Evolutionary conservation across 2,797 vertebrate species (phyloP).

Genomic region (Parauchenoglanis ngamensis): DNA sequence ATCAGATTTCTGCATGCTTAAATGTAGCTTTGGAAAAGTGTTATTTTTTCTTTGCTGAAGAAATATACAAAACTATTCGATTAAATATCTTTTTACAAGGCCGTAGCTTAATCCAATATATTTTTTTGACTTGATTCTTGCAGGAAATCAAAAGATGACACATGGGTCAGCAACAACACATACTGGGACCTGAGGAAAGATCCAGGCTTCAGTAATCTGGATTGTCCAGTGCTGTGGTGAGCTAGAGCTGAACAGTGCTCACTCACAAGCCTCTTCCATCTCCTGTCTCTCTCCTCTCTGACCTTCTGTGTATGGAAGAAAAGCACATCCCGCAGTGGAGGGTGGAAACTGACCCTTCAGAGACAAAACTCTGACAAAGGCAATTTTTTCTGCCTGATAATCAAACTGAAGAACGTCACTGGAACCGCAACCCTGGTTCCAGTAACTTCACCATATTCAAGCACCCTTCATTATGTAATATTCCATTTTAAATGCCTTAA

Average conservation of each 20-base stretch:
- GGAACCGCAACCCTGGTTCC: constrained; percentile 21
- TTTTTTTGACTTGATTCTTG: constrained; percentile 28
- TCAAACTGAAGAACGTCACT: constrained; percentile 11
- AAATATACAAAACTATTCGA: not conserved
- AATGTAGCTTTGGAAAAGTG: too few relatives aligned
- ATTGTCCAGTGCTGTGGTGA: constrained; percentile 91
- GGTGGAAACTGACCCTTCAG: constrained; percentile 15
- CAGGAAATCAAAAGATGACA: constrained; percentile 88
- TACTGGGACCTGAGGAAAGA: constrained; percentile 92
- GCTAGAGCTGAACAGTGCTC: constrained; percentile 12
- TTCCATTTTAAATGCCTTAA: constrained; percentile 75
- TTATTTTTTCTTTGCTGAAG: not conserved
- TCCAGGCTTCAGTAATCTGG: constrained; percentile 83
- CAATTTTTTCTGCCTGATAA: constrained; percentile 5
- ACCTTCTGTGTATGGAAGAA: constrained; percentile 27
- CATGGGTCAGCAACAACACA: constrained; percentile 91
- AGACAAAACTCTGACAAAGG: not conserved
- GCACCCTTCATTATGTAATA: constrained; percentile 55
- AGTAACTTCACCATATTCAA: constrained; percentile 26
- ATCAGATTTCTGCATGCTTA: not conserved
- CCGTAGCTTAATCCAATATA: not conserved
- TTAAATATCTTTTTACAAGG: not conserved
- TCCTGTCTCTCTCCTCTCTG: not conserved
- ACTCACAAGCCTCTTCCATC: not conserved
- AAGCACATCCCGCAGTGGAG: constrained; percentile 3